Conservation (phyloP, 2,888 invertebrate species). For the Unio delphinus region DNA sequence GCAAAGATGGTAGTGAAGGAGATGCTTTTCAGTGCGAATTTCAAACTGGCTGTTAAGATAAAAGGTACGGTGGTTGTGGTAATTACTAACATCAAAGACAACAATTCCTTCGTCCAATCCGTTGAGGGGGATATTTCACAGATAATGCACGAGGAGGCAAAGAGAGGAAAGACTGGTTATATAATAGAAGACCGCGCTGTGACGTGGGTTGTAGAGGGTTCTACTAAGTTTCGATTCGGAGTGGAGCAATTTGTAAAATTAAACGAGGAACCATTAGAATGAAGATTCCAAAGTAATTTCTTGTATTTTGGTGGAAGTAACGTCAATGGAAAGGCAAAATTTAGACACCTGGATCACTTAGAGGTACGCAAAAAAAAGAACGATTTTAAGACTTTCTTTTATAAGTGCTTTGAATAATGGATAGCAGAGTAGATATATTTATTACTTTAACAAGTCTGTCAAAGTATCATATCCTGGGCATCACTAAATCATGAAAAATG, state of each 20-base stretch:
- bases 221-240: slow-evolving; percentile 66
- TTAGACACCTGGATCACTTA: too few relatives aligned
- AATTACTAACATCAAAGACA: slow-evolving; percentile 69
- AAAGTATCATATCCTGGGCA: too few relatives aligned
- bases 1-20: slow-evolving; percentile 73
- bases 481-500: too few relatives aligned
- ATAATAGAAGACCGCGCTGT: slow-evolving; percentile 43
- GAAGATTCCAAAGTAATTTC: not conserved
- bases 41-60: slow-evolving; percentile 66
- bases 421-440: too few relatives aligned
- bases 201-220: slow-evolving; percentile 54
- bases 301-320: too few relatives aligned
- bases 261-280: slow-evolving; percentile 50
- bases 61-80: slow-evolving; percentile 65
- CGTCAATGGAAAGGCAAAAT: too few relatives aligned
- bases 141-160: slow-evolving; percentile 46
- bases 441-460: too few relatives aligned
- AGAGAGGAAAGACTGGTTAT: slow-evolving; percentile 38
- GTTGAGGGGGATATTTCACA: slow-evolving; percentile 63
- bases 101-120: slow-evolving; percentile 69
- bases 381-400: too few relatives aligned
- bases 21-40: slow-evolving; percentile 71
- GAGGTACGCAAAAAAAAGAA: too few relatives aligned
- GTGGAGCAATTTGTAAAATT: slow-evolving; percentile 68
- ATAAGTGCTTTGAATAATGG: too few relatives aligned